These are phyloP conservation scores for Phrynocephalus forsythii DNA, from an alignment of 2,797 vertebrate species.

Conservation along the genomic window DNA sequence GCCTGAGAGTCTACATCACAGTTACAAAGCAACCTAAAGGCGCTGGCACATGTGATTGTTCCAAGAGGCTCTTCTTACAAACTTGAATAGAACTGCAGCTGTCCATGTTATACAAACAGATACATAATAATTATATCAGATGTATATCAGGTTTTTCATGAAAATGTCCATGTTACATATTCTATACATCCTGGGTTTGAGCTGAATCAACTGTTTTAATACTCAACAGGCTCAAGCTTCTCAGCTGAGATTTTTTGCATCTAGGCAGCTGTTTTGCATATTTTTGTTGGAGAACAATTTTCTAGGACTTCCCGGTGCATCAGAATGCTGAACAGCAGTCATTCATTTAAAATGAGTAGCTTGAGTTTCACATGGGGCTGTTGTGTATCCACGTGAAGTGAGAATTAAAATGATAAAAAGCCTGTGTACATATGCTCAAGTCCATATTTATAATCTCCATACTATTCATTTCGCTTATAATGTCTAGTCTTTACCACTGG, in stretches of 20 bases:
- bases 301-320: conserved; percentile 22
- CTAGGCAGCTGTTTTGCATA: conserved; percentile 31
- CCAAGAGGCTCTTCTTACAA: conserved; percentile 58
- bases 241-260: conserved; percentile 39
- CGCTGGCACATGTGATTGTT: conserved; percentile 44
- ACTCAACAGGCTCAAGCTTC: conserved; percentile 58
- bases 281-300: conserved; percentile 11
- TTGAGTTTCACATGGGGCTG: not conserved
- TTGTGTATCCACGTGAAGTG: not conserved
- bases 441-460: not conserved
- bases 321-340: not conserved
- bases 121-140: conserved; percentile 70
- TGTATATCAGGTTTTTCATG: conserved; percentile 62
- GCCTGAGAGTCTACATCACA: conserved; percentile 36
- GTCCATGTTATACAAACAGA: conserved; percentile 64
- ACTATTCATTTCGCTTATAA: not conserved
- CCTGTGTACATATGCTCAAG: not conserved
- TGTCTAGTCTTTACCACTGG: not conserved
- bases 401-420: conserved; percentile 6
- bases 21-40: conserved; percentile 29
- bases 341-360: not conserved
- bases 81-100: conserved; percentile 65
- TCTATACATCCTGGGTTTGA: conserved; percentile 65
- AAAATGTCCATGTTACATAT: conserved; percentile 64
- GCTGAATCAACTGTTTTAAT: conserved; percentile 71